Percentiles rank a stretch among this genome's conserved stretches.
Conservation (phyloP, 2,797 vertebrate species). For the Chaetophractus vellerosus region DNA sequence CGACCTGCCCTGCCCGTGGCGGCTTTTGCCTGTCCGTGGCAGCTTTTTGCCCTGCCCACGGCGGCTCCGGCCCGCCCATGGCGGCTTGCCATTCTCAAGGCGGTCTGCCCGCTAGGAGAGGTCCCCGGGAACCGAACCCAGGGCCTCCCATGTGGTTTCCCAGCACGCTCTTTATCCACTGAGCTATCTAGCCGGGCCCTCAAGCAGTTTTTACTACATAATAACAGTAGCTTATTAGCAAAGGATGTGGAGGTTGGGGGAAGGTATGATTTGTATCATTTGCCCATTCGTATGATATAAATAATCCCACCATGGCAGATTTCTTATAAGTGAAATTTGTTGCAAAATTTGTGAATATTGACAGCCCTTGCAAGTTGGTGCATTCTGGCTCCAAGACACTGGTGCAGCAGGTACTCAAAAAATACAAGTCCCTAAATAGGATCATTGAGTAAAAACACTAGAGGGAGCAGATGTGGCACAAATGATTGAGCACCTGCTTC, state of each 20-base stretch:
- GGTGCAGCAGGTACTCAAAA: not conserved
- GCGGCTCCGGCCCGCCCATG: no score
- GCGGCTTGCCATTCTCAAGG: no score
- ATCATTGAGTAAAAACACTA: not conserved
- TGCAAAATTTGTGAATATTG: constrained; percentile 26
- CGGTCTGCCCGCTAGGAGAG: no score
- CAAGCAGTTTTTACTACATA: constrained; percentile 28
- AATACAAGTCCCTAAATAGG: not conserved
- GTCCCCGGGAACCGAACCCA: no score
- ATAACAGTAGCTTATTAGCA: not conserved
- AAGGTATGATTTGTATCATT: not conserved
- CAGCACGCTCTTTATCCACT: no score
- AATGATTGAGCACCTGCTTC: no score
- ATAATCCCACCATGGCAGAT: not conserved
- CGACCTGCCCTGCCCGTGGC: no score
- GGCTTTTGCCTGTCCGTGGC: no score
- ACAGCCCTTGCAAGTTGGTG: not conserved
- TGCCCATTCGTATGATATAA: constrained; percentile 27
- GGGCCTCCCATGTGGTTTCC: no score
- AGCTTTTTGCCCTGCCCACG: no score
- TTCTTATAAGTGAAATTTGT: constrained; percentile 1
- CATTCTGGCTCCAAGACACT: not conserved
- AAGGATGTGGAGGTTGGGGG: not conserved
- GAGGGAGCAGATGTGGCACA: no score
- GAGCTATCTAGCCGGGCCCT: no score